Percentiles rank a stretch among this genome's conserved stretches.
phyloP scores from a whole-genome alignment of 2,113 vertebrate species.

The Gymnobelideus leadbeateri region DNA sequence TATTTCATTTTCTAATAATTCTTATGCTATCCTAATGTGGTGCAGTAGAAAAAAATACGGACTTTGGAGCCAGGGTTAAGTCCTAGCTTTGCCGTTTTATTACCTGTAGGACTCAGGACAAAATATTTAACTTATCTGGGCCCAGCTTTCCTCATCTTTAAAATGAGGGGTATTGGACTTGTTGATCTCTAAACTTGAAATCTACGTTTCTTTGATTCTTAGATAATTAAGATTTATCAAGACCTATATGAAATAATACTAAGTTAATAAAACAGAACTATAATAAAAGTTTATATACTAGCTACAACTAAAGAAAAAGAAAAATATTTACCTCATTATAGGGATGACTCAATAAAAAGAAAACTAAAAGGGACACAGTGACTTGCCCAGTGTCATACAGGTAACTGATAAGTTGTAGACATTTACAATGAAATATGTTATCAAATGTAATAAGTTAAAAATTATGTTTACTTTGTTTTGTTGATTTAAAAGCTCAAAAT shows the following conservation, averaged over 20 bases:
- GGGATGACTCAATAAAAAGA: too few relatives aligned
- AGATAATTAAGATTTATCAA: neutral
- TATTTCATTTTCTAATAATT: neutral
- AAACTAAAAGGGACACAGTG: too few relatives aligned
- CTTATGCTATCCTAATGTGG: neutral
- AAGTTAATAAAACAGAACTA: neutral
- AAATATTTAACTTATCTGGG: neutral
- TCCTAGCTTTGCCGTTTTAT: neutral
- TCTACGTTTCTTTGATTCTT: neutral
- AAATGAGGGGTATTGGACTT: neutral
- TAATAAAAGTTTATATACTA: neutral
- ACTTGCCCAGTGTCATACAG: neutral
- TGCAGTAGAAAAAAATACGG: neutral
- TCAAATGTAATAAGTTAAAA: too few relatives aligned
- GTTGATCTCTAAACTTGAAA: neutral
- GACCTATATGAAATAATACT: neutral
- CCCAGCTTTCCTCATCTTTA: neutral
- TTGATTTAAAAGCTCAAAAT: too few relatives aligned
- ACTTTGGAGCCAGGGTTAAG: neutral
- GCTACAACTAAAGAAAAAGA: neutral
- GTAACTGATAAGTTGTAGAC: neutral
- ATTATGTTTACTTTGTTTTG: too few relatives aligned
- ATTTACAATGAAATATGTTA: too few relatives aligned
- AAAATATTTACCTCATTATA: neutral
- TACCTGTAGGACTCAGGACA: neutral